These are phyloP conservation scores for Jacana jacana DNA, from an alignment of 2,113 vertebrate genomes.

Conservation along the genomic window DNA sequence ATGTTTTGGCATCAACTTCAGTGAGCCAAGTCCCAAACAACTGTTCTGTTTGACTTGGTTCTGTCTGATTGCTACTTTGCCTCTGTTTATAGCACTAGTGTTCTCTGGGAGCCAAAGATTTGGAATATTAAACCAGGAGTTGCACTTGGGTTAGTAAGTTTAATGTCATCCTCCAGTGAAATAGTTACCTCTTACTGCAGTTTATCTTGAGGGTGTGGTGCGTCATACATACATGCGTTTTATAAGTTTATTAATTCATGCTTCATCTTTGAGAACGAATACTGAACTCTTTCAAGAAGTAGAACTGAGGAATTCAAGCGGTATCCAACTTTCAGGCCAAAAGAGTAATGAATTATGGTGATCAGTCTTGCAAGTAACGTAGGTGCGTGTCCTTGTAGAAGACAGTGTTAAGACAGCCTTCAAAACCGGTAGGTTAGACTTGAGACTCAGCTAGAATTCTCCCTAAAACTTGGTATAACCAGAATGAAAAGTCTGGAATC, in stretches of 20 bases:
- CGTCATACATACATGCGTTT: conserved; percentile 1
- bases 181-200: not conserved
- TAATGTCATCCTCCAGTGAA: not conserved
- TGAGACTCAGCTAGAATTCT: not conserved
- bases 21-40: not conserved
- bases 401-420: not conserved
- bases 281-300: not conserved
- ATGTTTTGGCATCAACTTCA: not conserved
- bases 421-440: not conserved
- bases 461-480: not conserved
- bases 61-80: not conserved
- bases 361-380: not conserved
- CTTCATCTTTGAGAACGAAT: conserved; percentile 12
- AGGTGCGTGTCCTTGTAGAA: not conserved
- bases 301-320: conserved; percentile 31
- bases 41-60: conserved; percentile 6
- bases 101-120: conserved; percentile 14
- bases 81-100: not conserved
- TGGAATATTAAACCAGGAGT: not conserved
- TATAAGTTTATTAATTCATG: not conserved
- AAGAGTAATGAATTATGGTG: not conserved
- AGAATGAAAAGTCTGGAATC: not conserved
- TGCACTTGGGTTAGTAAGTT: not conserved
- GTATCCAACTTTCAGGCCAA: not conserved
- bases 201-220: not conserved